Percentiles rank a stretch among this genome's conserved stretches.
These are phyloP conservation scores for Torymus tubicola DNA, from an alignment of 2,888 invertebrate genomes.

Conservation along the genomic window DNA sequence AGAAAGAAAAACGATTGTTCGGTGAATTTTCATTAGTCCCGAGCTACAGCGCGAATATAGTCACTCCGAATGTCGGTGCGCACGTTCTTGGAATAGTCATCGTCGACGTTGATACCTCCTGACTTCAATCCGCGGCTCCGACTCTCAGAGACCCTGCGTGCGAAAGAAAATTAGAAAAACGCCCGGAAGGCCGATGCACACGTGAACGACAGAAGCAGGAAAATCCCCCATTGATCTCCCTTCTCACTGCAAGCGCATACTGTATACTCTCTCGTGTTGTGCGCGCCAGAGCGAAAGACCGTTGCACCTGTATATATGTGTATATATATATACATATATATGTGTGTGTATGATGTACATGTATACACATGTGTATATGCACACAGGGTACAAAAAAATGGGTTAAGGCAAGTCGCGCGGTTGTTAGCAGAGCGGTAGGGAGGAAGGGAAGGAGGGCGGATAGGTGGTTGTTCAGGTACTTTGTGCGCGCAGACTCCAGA, in stretches of 20 bases:
- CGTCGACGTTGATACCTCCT: background rate
- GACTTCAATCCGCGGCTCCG: background rate
- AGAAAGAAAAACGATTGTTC: background rate
- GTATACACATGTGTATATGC: too few species aligned
- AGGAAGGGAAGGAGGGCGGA: background rate
- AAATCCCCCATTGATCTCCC: too few species aligned
- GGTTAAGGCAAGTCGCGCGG: constrained; percentile 25
- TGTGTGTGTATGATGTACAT: too few species aligned
- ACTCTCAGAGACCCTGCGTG: background rate
- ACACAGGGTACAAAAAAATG: constrained; percentile 16
- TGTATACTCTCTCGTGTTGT: too few species aligned
- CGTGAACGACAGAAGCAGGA: background rate
- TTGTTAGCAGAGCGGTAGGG: background rate
- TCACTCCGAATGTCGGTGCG: too few species aligned
- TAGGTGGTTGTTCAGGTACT: constrained; percentile 1
- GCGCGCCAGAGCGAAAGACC: background rate
- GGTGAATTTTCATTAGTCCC: constrained; percentile 16
- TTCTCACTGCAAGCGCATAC: too few species aligned
- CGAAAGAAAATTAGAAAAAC: constrained; percentile 39
- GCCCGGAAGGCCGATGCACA: constrained; percentile 7
- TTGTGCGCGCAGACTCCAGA: background rate
- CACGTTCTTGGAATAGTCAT: background rate
- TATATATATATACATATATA: too few species aligned
- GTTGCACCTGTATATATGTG: too few species aligned
- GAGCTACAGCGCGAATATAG: too few species aligned